phyloP scores from a whole-genome alignment of 2,888 invertebrate genomes.

The Timandra comae region DNA sequence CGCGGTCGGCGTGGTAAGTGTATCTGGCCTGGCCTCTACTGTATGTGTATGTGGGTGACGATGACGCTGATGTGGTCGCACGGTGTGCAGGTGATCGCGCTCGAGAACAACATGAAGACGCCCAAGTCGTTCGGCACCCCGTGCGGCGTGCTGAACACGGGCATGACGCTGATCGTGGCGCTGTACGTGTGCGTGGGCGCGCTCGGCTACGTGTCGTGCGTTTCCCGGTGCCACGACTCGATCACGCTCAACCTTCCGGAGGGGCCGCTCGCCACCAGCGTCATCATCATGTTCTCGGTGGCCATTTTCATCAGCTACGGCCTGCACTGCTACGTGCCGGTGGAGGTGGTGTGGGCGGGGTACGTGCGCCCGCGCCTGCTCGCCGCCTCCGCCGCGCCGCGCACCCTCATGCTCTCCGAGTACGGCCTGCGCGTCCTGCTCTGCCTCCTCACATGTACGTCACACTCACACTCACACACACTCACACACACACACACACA shows the following conservation, averaged over 20 bases:
- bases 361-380: constrained; percentile 71
- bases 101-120: constrained; percentile 93
- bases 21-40: neutral
- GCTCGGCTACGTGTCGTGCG: constrained; percentile 90
- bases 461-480: no score
- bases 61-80: no score
- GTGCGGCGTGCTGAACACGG: constrained; percentile 87
- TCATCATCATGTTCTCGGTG: constrained; percentile 82
- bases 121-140: constrained; percentile 86
- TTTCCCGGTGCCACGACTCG: constrained; percentile 80
- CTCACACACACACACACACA: no score
- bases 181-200: constrained; percentile 88
- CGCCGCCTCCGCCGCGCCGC: constrained; percentile 29
- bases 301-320: constrained; percentile 95
- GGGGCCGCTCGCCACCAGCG: constrained; percentile 77
- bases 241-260: constrained; percentile 89
- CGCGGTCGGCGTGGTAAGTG: constrained; percentile 85
- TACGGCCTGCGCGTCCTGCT: constrained; percentile 83
- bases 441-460: constrained; percentile 91
- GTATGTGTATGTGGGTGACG: no score
- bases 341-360: constrained; percentile 93
- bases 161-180: constrained; percentile 85
- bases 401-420: constrained; percentile 78
- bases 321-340: constrained; percentile 96
- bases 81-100: constrained; percentile 85